Evolutionary conservation across 2,797 vertebrate genomes (phyloP), one percentile per base, ranked within the genome.

Genomic region (Arrhamphus sclerolepis): DNA sequence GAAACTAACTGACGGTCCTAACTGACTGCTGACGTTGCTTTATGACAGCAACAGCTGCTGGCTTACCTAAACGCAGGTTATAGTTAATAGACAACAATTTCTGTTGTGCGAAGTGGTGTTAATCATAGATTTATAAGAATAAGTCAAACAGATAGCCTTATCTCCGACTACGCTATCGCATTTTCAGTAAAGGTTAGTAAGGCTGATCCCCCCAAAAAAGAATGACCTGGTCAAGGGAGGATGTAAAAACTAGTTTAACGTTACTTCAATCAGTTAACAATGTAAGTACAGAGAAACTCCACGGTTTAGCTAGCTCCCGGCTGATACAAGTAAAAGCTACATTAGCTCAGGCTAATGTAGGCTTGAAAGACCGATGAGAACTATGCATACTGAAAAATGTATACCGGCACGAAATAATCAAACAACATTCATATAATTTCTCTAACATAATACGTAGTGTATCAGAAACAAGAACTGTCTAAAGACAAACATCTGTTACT

Each of bases 21-120:
- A n/a, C 34, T 26, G 28, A 62, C 44, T 76, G 85, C 72, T 87
- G 86, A 88, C 86, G 80, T 67, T 51, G 80, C 82, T 59, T 71
- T 77, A 68, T 16, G 61, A 31, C 47, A 10, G 16, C 42, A 9
- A 10, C 22, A 49, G 41, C 34, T 38, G 60, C 48, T 24, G 62
- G 48, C 47, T 46, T 56, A 9, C 38, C 17, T 19, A 52, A 62
- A 58, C 22, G 29, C 31, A 50, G 66, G 62, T 28, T 58, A 43
- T 41, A 18, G 11, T 28, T 7, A 46, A 22, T 48, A 18, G 10
- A 26, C 43, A 5, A 17, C 26, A 11, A 21, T 19, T 11, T 11
- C 6, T 2, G 21, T 20, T 2, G 21, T 20, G 1, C 2, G 48
- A 67, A 44, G 61, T 46, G 53, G 18, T 5, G 6, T 18, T 1